Evolutionary conservation across 2,113 vertebrate genomes (phyloP), one percentile per base, ranked within the genome.

Genomic region (Hoplias malabaricus): DNA sequence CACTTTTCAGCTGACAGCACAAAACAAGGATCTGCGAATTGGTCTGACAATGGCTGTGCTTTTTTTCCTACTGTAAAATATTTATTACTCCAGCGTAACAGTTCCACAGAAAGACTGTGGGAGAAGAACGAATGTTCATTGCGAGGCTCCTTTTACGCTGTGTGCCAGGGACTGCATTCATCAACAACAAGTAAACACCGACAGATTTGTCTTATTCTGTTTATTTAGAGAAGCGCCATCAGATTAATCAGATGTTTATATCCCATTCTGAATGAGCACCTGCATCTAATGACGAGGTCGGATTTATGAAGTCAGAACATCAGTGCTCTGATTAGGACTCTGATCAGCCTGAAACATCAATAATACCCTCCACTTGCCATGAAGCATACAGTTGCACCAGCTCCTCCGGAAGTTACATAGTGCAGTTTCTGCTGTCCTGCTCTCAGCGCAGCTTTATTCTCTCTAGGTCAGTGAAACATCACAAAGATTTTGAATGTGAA

Each of bases 21-120:
- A 34, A 63, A 63, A 63, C 31, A 63, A 36, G 59, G 59, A 63
- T 36, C 59, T 11, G 59, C 36, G 34, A 63, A 36, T 36, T 63
- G 59, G 59, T 34, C 33, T 36, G 31, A 63, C 59, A 63, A 63
- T 8, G 4, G 59, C 33, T 63, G 21, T 63, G 59, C 31, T 34
- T 63, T 63, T n/a, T 61, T 61, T 63, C 31, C 19, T n/a, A 36
- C 16, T 21, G 48, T 53, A 53, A 53, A 36, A 33, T 63, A 36
- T 34, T 63, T 33, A 63, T 34, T 63, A 63, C 31, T 21, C 21
- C 33, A 13, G 34, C 59, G 36, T 11, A 3, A n/a, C 31, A 21
- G 21, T 63, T 63, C 31, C 31, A 63, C 31, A 36, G 27, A 34
- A 25, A n/a, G 33, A 33, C 57, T 61, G 57, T 29, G 2, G 59